Base-by-base conservation (phyloP, 1,140 invertebrate species). In the Drosophila orena region DNA sequence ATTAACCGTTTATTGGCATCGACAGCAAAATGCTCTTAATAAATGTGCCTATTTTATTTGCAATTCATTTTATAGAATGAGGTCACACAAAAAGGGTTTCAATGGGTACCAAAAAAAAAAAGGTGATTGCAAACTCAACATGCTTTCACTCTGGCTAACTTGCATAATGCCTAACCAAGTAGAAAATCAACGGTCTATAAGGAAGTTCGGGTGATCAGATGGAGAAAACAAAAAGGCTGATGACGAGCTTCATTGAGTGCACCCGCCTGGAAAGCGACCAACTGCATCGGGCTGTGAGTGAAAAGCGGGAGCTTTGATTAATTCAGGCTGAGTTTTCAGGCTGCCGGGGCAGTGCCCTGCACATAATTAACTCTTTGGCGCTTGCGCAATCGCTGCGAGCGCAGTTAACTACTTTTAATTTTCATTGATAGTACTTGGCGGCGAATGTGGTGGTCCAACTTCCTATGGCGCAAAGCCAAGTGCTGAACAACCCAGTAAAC, bases 401-500 rank as follows among this genome's bases (percentile, higher is more conserved):
- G 37, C 69, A 74, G 75, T 79, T 76, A 84, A 83, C 79, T 83
- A 79, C 64, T 79, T 70, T 84, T 83, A 79, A 84, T 83, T 83
- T 83, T 84, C 80, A 71, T 83, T 79, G 80, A 79, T 78, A 69
- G 52, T 43, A 47, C 54, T 59, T 22, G 40, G 10, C 35, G 22
- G 34, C 43, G 4, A n/a, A 7, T 22, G 27, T 30, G 27, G 27
- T 11, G 3, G 35, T 37, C 8, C 38, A 11, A 84, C 80, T 83
- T 84, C 80, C 80, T 83, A 84, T 79, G 59, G 42, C 42, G 42
- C 53, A 62, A 83, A 83, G 54, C 61, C 73, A 56, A 64, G 49
- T 70, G 54, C 43, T 64, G 62, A 35, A 61, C 68, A 81, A 61
- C 62, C 64, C 57, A 74, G 66, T 68, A 68, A 79, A 68, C 76